Base-by-base conservation (phyloP, 2,888 invertebrate species). In the Dryocosmus kuriphilus region DNA sequence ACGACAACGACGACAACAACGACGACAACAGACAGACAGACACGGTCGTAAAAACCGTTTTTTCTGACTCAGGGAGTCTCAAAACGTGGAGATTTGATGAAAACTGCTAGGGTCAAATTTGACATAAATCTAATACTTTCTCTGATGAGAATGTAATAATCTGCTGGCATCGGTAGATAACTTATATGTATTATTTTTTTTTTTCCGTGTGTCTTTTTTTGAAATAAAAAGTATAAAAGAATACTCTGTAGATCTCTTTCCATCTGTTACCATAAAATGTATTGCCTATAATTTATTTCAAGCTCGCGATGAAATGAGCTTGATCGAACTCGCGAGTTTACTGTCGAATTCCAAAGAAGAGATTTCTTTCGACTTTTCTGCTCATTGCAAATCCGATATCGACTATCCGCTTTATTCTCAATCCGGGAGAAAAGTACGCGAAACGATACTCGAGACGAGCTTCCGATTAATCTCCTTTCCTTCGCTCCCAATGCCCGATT, bases 201-300 rank as follows among this genome's bases (percentile, higher is more conserved):
- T n/a, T n/a, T n/a, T n/a, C n/a, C n/a, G n/a, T n/a, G n/a, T n/a
- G n/a, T n/a, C n/a, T n/a, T n/a, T n/a, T n/a, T n/a, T n/a, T n/a
- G n/a, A n/a, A 11, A n/a, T 22, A 22, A 55, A 55, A 8, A 55
- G 7, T 22, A 22, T 9, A 19, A 19, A n/a, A 22, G 7, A 22
- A 51, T 8, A 16, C n/a, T 22, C 19, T 55, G n/a, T 11, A 55
- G 2, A 16, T 14, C 14, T 41, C 16, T 41, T 16, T 16, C 16
- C 16, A 4, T 4, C 16, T 41, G 14, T 16, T 60, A 74, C 73
- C 61, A 60, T 75, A 73, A 81, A 77, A 75, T 78, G 74, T 76
- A 77, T 80, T 67, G 79, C 27, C 79, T 75, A 75, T 78, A 78
- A 80, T 78, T 75, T 78, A 80, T 65, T 77, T 78, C 61, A 77